Base-by-base conservation (phyloP, 2,888 invertebrate species). In the Unio delphinus region DNA sequence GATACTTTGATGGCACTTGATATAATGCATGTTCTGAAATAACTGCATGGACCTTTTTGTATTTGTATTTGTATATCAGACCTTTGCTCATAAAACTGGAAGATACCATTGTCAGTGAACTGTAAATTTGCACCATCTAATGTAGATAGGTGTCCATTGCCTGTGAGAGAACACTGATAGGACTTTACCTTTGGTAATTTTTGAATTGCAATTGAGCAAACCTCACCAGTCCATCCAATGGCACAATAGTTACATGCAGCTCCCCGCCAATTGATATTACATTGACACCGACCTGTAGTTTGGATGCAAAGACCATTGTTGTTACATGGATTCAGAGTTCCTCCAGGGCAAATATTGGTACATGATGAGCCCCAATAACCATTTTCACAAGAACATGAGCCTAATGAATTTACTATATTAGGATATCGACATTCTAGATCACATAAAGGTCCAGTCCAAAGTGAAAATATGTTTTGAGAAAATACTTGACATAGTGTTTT, bases 311-410 rank as follows among this genome's bases (percentile, higher is more conserved):
- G 18, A 3, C 85, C 85, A 64, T 78, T 73, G 18, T 69, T 67
- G 58, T 66, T 71, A 65, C 85, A 85, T 4, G 78, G 64, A 54
- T 72, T 80, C n/a, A 57, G 28, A 15, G 68, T 60, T 26, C 83
- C 85, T 28, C 82, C 82, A 30, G 78, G 81, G 61, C 85, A 85
- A 5, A 61, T 65, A n/a, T 65, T 28, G 7, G 70, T 65, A 68
- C 85, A 85, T 3, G 55, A 30, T 17, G 65, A 8, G 26, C 83
- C 83, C 70, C 74, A 82, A 71, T 78, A 84, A 7, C 84, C 85
- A 28, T 60, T 18, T 23, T 70, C 65, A 73, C 84, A 84, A 7
- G 54, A 65, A 70, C 81, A 82, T 26, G 62, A 7, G 8, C 55
- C 62, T 26, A 55, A 61, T 23, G 60, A 23, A 58, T 59, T 45